Conservation (phyloP, 2,888 invertebrate genomes). For the Drosophila leonis region DNA sequence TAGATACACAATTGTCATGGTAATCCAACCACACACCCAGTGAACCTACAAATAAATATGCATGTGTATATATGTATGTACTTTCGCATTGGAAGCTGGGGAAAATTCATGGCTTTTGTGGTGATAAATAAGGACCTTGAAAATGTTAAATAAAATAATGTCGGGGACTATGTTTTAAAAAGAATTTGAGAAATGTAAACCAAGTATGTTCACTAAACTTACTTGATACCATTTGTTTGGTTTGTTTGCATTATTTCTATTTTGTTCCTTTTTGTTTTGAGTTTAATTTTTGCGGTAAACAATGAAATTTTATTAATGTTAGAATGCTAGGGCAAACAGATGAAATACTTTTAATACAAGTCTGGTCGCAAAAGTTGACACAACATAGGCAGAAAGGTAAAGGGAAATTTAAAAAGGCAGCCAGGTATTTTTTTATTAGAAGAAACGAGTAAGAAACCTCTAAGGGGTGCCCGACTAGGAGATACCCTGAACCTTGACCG, state of each 20-base stretch:
- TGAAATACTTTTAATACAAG: background rate
- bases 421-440: background rate
- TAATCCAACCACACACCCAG: background rate
- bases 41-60: background rate
- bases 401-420: too few species aligned
- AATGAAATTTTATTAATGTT: slow-evolving; percentile 30
- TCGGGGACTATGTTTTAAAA: slow-evolving; percentile 30
- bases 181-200: slow-evolving; percentile 53
- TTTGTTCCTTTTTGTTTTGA: slow-evolving; percentile 6
- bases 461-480: too few species aligned
- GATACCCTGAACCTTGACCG: too few species aligned
- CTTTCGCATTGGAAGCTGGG: slow-evolving; percentile 16
- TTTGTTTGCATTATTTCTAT: slow-evolving; percentile 27
- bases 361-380: background rate
- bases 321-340: slow-evolving; percentile 9
- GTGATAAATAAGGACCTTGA: slow-evolving; percentile 57
- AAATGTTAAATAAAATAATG: slow-evolving; percentile 51
- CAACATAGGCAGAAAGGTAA: too few species aligned
- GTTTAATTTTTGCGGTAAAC: slow-evolving; percentile 34
- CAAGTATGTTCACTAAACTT: slow-evolving; percentile 37
- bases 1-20: slow-evolving; percentile 6
- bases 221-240: slow-evolving; percentile 35
- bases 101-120: slow-evolving; percentile 35
- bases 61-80: slow-evolving; percentile 10
- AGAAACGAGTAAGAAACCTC: background rate